Percentiles rank a stretch among this genome's conserved stretches.
Evolutionary conservation across 2,797 vertebrate species (phyloP).

Genomic region (Nothura maculosa): DNA sequence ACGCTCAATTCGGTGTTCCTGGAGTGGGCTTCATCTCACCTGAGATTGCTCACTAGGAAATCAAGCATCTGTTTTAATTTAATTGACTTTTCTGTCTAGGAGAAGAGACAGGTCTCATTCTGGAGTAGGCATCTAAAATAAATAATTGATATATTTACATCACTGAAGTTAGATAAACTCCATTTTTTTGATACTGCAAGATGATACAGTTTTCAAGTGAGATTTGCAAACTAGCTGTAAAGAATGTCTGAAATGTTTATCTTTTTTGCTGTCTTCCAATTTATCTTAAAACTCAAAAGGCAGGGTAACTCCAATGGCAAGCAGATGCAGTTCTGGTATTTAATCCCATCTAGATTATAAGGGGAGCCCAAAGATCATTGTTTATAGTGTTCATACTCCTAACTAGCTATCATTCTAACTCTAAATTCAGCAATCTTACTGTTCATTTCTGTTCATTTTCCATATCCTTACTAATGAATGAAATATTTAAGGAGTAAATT

Average conservation of each 20-base stretch:
- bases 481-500: neutral
- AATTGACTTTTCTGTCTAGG: neutral
- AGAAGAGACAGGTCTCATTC: neutral
- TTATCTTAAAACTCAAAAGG: neutral
- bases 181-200: neutral
- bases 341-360: neutral
- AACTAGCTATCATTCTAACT: neutral
- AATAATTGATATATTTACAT: neutral
- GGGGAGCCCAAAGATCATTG: neutral
- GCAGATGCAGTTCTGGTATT: neutral
- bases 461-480: neutral
- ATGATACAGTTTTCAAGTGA: neutral
- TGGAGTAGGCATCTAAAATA: neutral
- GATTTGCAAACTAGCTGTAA: neutral
- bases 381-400: neutral
- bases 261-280: neutral
- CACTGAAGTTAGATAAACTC: neutral
- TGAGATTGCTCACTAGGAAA: slow-evolving; percentile 29
- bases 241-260: neutral
- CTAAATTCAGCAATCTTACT: neutral
- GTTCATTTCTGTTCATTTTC: neutral
- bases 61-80: neutral
- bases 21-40: neutral
- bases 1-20: neutral
- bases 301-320: neutral